phyloP scores from a whole-genome alignment of 2,797 vertebrate species.

The Aphelocoma californica region DNA sequence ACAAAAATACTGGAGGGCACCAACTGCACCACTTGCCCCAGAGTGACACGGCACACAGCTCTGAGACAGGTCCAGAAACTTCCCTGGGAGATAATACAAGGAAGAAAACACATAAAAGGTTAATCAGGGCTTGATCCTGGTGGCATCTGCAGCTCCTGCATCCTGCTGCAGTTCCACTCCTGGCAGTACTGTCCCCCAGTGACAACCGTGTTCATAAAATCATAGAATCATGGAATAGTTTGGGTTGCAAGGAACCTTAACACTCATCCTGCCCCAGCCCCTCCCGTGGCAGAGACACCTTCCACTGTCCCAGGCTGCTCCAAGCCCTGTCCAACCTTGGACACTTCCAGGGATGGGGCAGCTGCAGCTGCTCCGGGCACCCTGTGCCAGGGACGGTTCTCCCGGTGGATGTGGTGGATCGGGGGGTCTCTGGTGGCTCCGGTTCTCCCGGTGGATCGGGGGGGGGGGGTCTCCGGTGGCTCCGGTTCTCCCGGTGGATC shows the following conservation, averaged over 20 bases:
- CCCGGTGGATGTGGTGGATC: neutral
- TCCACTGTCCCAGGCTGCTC: accelerated
- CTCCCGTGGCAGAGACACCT: neutral
- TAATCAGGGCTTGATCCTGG: neutral
- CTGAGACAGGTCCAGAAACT: neutral
- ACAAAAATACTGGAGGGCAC: neutral
- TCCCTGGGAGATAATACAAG: neutral
- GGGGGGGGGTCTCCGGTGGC: neutral
- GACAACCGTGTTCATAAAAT: neutral
- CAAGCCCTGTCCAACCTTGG: neutral
- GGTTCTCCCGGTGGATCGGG: neutral
- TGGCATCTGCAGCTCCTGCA: neutral
- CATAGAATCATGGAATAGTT: neutral
- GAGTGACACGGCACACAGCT: neutral
- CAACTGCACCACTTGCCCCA: neutral
- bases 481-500: neutral
- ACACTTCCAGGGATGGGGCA: neutral
- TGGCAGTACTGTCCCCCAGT: neutral
- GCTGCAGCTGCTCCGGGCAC: accelerated
- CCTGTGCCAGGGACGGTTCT: neutral
- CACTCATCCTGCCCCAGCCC: neutral
- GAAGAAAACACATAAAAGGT: neutral
- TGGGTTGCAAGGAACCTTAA: neutral
- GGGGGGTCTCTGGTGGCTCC: accelerated
- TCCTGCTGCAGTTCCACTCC: neutral